Conservation (phyloP, 2,888 invertebrate species). For the Proisotoma minuta region DNA sequence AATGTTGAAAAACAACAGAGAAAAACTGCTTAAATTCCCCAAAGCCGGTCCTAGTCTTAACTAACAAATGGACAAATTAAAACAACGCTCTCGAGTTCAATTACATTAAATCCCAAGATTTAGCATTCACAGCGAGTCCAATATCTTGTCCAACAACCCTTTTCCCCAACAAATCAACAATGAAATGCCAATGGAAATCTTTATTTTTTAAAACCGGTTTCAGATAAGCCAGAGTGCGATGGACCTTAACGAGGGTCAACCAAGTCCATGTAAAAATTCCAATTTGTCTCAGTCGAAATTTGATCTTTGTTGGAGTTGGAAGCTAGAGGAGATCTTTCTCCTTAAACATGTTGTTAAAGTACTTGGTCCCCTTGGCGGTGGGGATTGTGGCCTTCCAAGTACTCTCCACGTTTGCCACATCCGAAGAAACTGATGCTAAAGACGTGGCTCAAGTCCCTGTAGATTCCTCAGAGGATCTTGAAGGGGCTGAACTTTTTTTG, state of each 20-base stretch:
- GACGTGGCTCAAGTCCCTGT: neutral
- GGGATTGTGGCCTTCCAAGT: conserved; percentile 16
- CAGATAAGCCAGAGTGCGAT: too few relatives aligned
- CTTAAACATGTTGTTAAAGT: conserved; percentile 24
- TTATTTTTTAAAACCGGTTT: too few relatives aligned
- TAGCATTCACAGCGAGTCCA: neutral
- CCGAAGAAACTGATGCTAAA: neutral
- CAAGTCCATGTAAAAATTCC: neutral
- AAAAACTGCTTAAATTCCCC: too few relatives aligned
- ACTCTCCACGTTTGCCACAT: neutral
- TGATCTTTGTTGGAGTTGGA: neutral
- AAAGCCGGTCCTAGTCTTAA: too few relatives aligned
- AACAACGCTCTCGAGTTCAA: too few relatives aligned
- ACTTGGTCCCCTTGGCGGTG: conserved; percentile 30
- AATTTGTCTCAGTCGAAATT: neutral
- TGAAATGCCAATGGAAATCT: neutral
- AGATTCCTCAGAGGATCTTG: conserved; percentile 20
- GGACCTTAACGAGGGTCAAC: neutral
- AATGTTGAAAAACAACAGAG: too few relatives aligned
- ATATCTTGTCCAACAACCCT: neutral
- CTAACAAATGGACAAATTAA: too few relatives aligned
- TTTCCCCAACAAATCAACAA: neutral
- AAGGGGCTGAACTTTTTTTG: conserved; percentile 33
- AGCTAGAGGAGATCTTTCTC: neutral
- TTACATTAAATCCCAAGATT: neutral